Evolutionary conservation across 2,113 vertebrate species (phyloP), one percentile per base, ranked within the genome.

Genomic region (Meriones unguiculatus): DNA sequence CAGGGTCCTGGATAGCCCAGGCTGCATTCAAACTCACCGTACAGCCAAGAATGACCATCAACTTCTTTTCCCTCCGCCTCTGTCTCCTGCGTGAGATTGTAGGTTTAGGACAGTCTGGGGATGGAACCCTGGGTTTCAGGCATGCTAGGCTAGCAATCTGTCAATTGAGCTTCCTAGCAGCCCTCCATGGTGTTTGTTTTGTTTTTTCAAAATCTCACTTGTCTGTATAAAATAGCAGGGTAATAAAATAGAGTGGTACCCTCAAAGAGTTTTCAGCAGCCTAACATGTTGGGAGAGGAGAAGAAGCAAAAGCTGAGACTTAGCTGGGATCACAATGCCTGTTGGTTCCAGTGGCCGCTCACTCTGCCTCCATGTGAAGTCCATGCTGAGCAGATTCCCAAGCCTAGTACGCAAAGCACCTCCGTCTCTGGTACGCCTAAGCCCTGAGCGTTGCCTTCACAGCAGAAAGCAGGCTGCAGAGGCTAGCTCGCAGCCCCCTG

Each of bases 391-490:
- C n/a, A 50, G 52, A 75, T 81, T 69, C 62, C 91, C 59, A 67
- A 30, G 78, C 65, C 69, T 30, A 22, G n/a, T 5, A 1, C 65
- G 54, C 38, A 81, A 92, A 46, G 80, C 65, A 76, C 80, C 38
- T 82, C 76, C 88, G 57, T 77, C 70, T 93, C 46, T 73, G 64
- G 57, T 64, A 81, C 89, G 87, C 65, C 85, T 38, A 86, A 95
- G 70, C 5, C 46, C 46, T 46, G 46, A 46, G 46, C 54, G n/a
- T 81, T 67, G 70, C 65, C 76, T 95, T 97, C 76, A 70, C 28
- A 76, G 78, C 95, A 94, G 87, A 86, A 91, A 84, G 85, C 69
- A 85, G 75, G 20, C 62, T 25, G 73, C 82, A 62, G 46, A 62
- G 81, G 20, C 64, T 94, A 96, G 93, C 90, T 94, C 30, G 0